Percentiles rank a stretch among this genome's conserved stretches.
Evolutionary conservation across 2,797 vertebrate species (phyloP).

Genomic region (Sorex maritimensis): DNA sequence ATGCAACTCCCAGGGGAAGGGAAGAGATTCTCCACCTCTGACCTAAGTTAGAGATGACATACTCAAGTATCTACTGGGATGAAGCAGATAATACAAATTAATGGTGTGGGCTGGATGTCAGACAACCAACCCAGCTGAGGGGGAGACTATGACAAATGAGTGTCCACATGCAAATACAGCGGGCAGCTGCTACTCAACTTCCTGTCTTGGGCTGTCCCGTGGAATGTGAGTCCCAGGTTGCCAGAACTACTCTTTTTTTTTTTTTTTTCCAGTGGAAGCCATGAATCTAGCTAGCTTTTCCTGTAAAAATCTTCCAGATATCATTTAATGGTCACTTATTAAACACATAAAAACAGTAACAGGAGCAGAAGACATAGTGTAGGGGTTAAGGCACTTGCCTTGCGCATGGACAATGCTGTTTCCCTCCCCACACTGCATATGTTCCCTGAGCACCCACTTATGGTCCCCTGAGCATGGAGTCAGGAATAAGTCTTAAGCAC

Average conservation of each 20-base stretch:
- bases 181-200: background rate
- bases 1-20: background rate
- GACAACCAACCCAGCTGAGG: background rate
- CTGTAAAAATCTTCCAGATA: conserved; percentile 21
- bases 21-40: background rate
- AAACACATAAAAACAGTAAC: background rate
- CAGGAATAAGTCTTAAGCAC: too few relatives aligned
- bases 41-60: background rate
- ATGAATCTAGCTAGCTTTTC: background rate
- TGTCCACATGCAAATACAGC: background rate
- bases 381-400: too few relatives aligned
- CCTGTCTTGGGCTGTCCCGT: background rate
- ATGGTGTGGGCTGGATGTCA: background rate
- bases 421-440: too few relatives aligned
- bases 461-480: too few relatives aligned
- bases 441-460: too few relatives aligned
- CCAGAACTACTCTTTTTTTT: background rate
- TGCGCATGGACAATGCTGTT: too few relatives aligned
- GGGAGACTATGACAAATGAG: background rate
- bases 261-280: conserved; percentile 26
- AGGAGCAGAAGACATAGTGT: too few relatives aligned
- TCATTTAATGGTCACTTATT: conserved; percentile 13
- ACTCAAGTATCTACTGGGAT: background rate
- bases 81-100: background rate
- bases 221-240: background rate